Conservation (phyloP, 2,113 vertebrate species). For the Dermatemys mawii region DNA sequence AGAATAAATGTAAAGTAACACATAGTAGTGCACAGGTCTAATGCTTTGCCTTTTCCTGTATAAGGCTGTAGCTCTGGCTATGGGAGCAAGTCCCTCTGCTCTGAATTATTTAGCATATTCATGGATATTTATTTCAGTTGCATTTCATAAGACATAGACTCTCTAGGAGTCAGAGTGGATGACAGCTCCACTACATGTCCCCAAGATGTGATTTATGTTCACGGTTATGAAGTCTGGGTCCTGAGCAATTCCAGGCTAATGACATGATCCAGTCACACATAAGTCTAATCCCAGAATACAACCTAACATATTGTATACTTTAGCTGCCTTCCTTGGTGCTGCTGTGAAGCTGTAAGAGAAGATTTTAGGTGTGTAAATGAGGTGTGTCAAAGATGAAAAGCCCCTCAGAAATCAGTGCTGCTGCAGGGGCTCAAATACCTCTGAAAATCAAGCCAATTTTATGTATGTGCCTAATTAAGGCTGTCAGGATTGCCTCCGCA, state of each 20-base stretch:
- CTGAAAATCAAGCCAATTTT: background rate
- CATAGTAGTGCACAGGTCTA: background rate
- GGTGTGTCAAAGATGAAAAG: background rate
- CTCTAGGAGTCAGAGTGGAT: constrained; percentile 46
- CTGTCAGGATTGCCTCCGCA: too few species aligned
- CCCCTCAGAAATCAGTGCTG: background rate
- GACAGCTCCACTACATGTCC: background rate
- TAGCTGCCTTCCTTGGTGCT: background rate
- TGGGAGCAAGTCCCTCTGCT: constrained; percentile 23
- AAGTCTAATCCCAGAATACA: constrained; percentile 48
- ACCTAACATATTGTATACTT: background rate
- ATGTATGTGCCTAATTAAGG: background rate
- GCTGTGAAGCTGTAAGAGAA: background rate
- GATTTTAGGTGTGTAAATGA: background rate
- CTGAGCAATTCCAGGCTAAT: constrained; percentile 54
- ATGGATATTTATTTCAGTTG: constrained; percentile 62
- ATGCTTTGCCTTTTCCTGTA: constrained; percentile 16
- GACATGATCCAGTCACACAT: background rate
- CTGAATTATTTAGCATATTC: constrained; percentile 69
- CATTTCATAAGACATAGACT: background rate
- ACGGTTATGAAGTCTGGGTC: constrained; percentile 39
- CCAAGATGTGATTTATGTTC: constrained; percentile 62
- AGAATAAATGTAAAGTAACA: constrained; percentile 19
- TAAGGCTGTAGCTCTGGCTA: background rate
- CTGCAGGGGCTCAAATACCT: background rate